These are phyloP conservation scores for Agrochola litura DNA, from an alignment of 2,888 invertebrate genomes.

Conservation along the genomic window DNA sequence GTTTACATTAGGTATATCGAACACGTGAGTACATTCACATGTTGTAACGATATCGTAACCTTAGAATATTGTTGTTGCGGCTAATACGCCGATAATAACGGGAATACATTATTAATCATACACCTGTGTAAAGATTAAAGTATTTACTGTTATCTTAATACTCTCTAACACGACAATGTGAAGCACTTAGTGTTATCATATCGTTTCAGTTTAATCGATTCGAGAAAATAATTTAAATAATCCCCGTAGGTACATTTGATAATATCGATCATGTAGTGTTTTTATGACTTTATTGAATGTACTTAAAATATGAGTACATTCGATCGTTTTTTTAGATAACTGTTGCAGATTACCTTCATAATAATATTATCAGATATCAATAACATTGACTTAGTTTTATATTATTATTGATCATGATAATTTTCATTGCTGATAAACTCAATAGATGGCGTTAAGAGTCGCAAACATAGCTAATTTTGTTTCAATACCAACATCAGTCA, in stretches of 20 bases:
- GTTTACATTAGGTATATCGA: neutral
- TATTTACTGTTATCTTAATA: conserved; percentile 26
- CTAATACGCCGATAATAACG: conserved; percentile 1
- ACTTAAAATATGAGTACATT: conserved; percentile 14
- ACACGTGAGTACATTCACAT: neutral
- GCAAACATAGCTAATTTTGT: neutral
- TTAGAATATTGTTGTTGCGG: conserved; percentile 10
- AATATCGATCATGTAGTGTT: conserved; percentile 4
- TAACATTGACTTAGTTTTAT: conserved; percentile 5
- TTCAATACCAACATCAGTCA: neutral
- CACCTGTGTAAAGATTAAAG: conserved; percentile 22
- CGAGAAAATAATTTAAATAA: conserved; percentile 17
- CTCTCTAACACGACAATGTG: conserved; percentile 28
- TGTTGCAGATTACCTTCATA: neutral
- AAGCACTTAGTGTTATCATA: conserved; percentile 17
- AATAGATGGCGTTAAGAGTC: conserved; percentile 45
- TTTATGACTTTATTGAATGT: conserved; percentile 13
- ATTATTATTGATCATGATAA: conserved; percentile 8
- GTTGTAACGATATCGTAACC: neutral
- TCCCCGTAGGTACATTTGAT: conserved; percentile 6
- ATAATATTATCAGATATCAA: conserved; percentile 22
- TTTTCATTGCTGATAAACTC: neutral
- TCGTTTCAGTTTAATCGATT: neutral
- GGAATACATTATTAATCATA: neutral
- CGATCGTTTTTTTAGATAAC: conserved; percentile 23